A percentile compares a stretch with the other conserved stretches of the same genome.
These are phyloP conservation scores for Peromyscus leucopus DNA, from an alignment of 2,113 vertebrate genomes.

Conservation along the genomic window DNA sequence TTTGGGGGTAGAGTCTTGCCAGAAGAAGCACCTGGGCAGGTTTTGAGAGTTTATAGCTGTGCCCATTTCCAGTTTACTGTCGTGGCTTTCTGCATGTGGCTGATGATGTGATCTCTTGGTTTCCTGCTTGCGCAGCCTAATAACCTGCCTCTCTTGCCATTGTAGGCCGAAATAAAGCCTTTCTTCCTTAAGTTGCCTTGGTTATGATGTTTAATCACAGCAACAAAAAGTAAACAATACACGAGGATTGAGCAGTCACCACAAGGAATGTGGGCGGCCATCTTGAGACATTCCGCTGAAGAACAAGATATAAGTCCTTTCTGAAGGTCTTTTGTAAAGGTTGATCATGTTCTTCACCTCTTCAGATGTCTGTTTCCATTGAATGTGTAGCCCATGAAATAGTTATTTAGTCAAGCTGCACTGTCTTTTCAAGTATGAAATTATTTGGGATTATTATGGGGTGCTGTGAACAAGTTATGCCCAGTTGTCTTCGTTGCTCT, in stretches of 20 bases:
- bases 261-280: not conserved
- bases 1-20: too few species aligned
- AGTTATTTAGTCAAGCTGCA: not conserved
- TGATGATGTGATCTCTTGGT: not conserved
- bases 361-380: constrained; percentile 33
- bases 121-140: not conserved
- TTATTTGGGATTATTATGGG: not conserved
- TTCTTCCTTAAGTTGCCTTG: not conserved
- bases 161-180: not conserved
- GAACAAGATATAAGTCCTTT: not conserved
- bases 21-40: not conserved
- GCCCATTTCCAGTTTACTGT: not conserved
- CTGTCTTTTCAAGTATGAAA: constrained; percentile 11
- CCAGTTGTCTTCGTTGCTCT: not conserved
- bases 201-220: not conserved
- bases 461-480: not conserved
- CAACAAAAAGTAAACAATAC: not conserved
- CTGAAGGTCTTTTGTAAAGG: not conserved
- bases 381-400: not conserved
- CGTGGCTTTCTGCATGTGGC: not conserved
- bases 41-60: not conserved
- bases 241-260: not conserved
- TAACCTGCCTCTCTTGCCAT: not conserved
- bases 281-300: not conserved
- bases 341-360: not conserved